Base-by-base conservation (phyloP, 2,888 invertebrate species). In the Dryococelus australis region DNA sequence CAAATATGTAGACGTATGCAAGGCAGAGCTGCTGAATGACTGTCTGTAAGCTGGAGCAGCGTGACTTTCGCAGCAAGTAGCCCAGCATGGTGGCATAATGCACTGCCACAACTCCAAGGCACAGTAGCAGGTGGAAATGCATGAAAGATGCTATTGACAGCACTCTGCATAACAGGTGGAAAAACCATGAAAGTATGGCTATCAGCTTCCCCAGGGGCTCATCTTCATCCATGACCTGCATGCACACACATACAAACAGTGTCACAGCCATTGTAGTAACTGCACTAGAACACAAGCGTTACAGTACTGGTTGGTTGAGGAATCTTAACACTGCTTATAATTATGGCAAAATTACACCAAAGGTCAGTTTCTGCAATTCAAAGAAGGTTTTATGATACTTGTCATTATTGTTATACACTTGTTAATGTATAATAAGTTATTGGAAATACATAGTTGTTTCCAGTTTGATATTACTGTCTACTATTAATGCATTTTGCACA, bases 151-250 rank as follows among this genome's bases (percentile, higher is more conserved):
- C 94, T 84, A 97, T 94, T 43, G 96, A 94, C 85, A 96, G 92
- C 92, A 97, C 93, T 85, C 97, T 94, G 80, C 96, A 94, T n/a
- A 95, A 91, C 85, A 97, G 94, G 91, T 97, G 97, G 83, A 95
- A 93, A 89, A 96, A 95, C 97, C 97, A 97, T 91, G 96, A 96
- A n/a, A 96, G 92, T 91, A 95, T 96, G 43, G 96, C 94, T 6
- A 97, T 93, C 10, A 95, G 91, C 90, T 95, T 95, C 20, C 96
- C 96, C 0, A 95, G 94, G 0, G 95, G 94, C 90, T 97, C 96
- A 90, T 97, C 97, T 89, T 96, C 96, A 89, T 96, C 95, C 13
- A 97, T 93, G 12, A 65, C 65, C 65, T 65, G 20, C 65, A n/a
- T n/a, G 16, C 65, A 65, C 24, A 65, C 65, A 65, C 65, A 65